Evolutionary conservation across 2,113 vertebrate genomes (phyloP), one percentile per base, ranked within the genome.

Genomic region (Crocuta crocuta): DNA sequence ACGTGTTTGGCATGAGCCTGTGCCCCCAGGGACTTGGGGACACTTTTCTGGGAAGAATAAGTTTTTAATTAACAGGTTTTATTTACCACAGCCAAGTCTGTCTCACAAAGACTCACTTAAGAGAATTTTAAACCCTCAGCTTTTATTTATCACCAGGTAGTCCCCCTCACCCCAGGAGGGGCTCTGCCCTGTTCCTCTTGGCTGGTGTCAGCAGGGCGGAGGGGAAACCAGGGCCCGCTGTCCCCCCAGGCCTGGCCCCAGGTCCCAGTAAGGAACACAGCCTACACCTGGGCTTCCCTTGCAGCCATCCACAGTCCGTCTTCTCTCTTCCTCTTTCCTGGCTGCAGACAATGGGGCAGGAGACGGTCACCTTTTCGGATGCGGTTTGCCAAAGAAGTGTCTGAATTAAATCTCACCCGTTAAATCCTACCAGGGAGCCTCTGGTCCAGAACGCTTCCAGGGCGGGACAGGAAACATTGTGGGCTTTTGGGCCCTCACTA

Each of bases 51-150:
- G 93, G 66, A 85, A 89, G 92, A 86, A 63, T 91, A 98, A 45
- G 78, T 97, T 98, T 98, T 98, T 98, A 99, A 99, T 98, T 98
- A 99, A 93, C 98, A 98, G 98, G 94, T 98, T 99, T 99, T 99
- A 98, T 98, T 99, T 98, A 98, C 98, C 97, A 87, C 97, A 97
- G 97, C 91, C 94, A 39, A 95, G 94, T 98, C 98, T 98, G 95
- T 97, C 55, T 95, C 96, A 97, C 98, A 97, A 97, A 98, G 98
- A 97, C 98, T 94, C 55, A 1, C 90, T 96, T 95, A 98, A 98
- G 98, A 99, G 94, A 98, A 96, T 98, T 99, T 99, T 98, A 99
- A 99, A 99, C 99, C 98, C 98, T 98, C 98, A 98, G 98, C 98
- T 99, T 99, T 99, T 98, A 98, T 98, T 99, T 98, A 98, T 98